Evolutionary conservation across 2,888 invertebrate species (phyloP), one percentile per base, ranked within the genome.

Genomic region (Poecilus cupreus): DNA sequence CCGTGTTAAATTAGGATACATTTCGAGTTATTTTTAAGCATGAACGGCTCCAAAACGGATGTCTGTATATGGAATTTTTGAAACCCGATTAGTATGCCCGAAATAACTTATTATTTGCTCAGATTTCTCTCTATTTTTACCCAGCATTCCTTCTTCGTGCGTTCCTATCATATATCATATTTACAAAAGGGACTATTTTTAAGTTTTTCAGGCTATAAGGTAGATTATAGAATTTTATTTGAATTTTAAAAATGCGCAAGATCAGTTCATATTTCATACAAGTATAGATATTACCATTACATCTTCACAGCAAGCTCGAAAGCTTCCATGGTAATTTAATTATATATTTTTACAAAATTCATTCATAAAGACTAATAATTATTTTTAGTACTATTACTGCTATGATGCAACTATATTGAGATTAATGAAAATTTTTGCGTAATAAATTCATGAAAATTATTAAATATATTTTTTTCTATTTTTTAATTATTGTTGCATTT

Each of bases 81-180:
- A 80, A 80, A 80, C 80, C 80, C 43, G 80, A 80, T 80, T 80
- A 80, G 80, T 80, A 68, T 75, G 80, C 80, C 80, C 54, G 72
- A 80, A 80, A 80, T 80, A 80, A 80, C 80, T 80, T 80, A 80
- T 80, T 80, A 80, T 80, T 80, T 80, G 80, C 80, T 80, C 80
- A 51, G 57, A 80, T 80, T 72, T 80, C 80, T 72, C 80, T 68
- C 54, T 80, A 80, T 80, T 80, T 80, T 80, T 80, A 80, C 39
- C 51, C 80, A 24, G 39, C 72, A 80, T 80, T 80, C 80, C 80
- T 72, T 72, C 51, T 51, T 46, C 64, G 64, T 46, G 26, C 72
- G 20, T 54, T 80, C 39, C 46, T 37, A 64, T 72, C 57, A 60
- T 39, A 64, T 60, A 77, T 77, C 60, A 77, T 77, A 77, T 77